These are phyloP conservation scores for Scotopteryx bipunctaria DNA, from an alignment of 2,888 invertebrate genomes.

Conservation along the genomic window DNA sequence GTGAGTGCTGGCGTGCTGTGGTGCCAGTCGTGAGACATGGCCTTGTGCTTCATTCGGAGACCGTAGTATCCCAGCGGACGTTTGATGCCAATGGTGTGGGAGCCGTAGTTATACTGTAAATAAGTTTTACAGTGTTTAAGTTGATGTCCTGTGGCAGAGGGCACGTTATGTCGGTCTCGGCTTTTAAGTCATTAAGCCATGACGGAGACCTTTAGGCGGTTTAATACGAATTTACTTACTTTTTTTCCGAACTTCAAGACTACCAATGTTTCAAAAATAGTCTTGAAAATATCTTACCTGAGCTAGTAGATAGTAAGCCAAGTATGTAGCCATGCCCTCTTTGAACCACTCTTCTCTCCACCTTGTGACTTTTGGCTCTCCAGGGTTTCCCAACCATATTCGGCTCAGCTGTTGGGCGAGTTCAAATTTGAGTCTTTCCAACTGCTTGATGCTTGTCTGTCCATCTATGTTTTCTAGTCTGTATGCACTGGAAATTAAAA, in stretches of 20 bases:
- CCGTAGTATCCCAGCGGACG: slow-evolving; percentile 57
- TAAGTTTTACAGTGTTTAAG: too few relatives aligned
- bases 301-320: slow-evolving; percentile 67
- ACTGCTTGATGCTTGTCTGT: slow-evolving; percentile 64
- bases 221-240: too few relatives aligned
- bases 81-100: slow-evolving; percentile 31
- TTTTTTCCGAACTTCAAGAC: neutral
- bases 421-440: slow-evolving; percentile 65
- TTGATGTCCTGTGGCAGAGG: too few relatives aligned
- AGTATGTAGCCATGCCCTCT: slow-evolving; percentile 73
- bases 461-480: slow-evolving; percentile 53
- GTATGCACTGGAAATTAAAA: slow-evolving; percentile 53
- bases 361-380: slow-evolving; percentile 59
- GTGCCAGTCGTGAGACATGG: slow-evolving; percentile 69
- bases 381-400: slow-evolving; percentile 75
- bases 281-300: slow-evolving; percentile 49
- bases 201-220: neutral
- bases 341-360: slow-evolving; percentile 79
- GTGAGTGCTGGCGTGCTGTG: slow-evolving; percentile 60
- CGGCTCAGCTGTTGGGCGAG: slow-evolving; percentile 67
- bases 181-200: neutral
- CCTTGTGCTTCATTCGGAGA: slow-evolving; percentile 63
- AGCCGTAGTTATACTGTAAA: slow-evolving; percentile 58
- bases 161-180: too few relatives aligned
- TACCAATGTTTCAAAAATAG: neutral